phyloP scores from a whole-genome alignment of 2,113 vertebrate species.

The Pomatorhinus ruficollis region DNA sequence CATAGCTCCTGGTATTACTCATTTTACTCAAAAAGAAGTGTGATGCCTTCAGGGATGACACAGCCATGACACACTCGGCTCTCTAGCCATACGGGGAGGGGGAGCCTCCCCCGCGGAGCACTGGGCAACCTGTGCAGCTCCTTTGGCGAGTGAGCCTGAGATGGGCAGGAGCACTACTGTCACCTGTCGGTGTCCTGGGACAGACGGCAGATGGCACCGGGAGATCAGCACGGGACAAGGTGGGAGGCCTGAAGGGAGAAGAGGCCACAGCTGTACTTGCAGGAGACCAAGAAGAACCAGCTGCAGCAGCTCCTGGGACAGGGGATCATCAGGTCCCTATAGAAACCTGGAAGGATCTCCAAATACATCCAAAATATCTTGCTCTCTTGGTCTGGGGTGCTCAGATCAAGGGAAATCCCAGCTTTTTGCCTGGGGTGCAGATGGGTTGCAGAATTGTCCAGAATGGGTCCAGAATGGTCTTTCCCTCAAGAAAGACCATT shows the following conservation, averaged over 20 bases:
- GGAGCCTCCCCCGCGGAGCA: no score
- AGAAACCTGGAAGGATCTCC: not conserved
- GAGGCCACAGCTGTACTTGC: not conserved
- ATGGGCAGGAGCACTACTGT: fast-evolving
- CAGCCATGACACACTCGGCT: not conserved
- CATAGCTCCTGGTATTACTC: not conserved
- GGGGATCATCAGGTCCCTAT: not conserved
- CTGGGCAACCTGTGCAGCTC: not conserved
- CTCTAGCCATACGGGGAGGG: fast-evolving
- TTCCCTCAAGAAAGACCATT: not conserved
- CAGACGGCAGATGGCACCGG: not conserved
- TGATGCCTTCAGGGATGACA: not conserved
- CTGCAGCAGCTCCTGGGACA: not conserved
- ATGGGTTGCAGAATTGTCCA: not conserved
- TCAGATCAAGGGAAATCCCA: not conserved
- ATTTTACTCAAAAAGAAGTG: not conserved
- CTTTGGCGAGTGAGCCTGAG: not conserved
- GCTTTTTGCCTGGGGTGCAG: not conserved
- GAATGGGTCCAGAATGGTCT: no score
- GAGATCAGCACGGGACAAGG: fast-evolving
- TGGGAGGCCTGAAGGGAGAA: not conserved
- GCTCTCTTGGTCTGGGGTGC: not conserved
- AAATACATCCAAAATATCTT: not conserved
- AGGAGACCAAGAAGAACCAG: not conserved
- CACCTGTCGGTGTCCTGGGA: fast-evolving